These are phyloP conservation scores for Leptopilina syphax DNA, from an alignment of 2,888 invertebrate genomes.

Conservation along the genomic window DNA sequence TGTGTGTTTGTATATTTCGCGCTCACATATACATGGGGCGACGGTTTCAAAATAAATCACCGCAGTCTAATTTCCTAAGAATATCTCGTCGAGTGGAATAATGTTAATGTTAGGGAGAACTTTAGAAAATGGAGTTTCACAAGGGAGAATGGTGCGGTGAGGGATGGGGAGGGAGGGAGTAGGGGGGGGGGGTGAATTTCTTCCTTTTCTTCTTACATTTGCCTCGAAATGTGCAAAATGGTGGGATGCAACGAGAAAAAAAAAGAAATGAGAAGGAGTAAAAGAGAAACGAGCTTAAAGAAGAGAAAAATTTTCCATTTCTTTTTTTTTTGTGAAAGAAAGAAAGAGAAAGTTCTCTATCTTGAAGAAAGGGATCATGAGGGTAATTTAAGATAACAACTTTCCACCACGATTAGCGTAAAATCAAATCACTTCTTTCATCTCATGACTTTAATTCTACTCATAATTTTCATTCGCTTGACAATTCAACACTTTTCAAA, in stretches of 20 bases:
- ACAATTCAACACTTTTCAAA: background rate
- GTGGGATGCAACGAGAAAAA: background rate
- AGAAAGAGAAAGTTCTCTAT: constrained; percentile 8
- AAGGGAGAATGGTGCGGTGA: too few species aligned
- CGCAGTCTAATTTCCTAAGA: constrained; percentile 54
- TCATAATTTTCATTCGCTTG: background rate
- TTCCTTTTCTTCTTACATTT: background rate
- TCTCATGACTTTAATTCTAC: constrained; percentile 10
- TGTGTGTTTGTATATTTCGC: constrained; percentile 11
- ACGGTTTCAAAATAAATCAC: constrained; percentile 48
- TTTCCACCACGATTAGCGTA: constrained; percentile 28
- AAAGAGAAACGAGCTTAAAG: background rate
- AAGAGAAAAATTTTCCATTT: background rate
- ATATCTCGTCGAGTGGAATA: constrained; percentile 42
- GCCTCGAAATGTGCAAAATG: constrained; percentile 5
- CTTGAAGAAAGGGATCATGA: constrained; percentile 11
- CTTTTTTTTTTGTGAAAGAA: background rate
- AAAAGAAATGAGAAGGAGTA: constrained; percentile 48
- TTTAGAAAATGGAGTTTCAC: constrained; percentile 12
- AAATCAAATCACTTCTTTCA: constrained; percentile 19
- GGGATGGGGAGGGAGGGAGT: too few species aligned
- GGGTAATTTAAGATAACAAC: constrained; percentile 27
- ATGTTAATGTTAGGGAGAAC: constrained; percentile 16
- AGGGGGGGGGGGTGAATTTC: background rate
- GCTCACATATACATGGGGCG: background rate